Conservation (phyloP, 2,797 vertebrate species). For the Liparis tanakae region DNA sequence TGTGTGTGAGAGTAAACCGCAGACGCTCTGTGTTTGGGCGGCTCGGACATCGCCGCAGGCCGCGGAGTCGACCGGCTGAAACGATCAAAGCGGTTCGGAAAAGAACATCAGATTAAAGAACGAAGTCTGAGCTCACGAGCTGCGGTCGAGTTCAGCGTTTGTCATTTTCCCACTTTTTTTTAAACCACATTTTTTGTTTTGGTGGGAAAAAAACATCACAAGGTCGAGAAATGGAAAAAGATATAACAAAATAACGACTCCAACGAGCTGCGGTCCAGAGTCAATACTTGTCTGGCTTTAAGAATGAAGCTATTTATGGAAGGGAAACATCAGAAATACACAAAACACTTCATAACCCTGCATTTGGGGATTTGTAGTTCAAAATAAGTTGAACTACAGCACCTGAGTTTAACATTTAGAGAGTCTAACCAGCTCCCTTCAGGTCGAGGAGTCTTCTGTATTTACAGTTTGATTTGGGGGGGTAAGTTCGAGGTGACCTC, state of each 20-base stretch:
- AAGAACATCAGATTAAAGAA: conserved; percentile 22
- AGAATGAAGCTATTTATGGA: not conserved
- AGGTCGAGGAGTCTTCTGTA: not conserved
- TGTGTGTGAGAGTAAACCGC: conserved; percentile 13
- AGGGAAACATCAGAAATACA: not conserved
- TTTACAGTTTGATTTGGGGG: not conserved
- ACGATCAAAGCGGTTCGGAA: not conserved
- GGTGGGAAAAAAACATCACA: not conserved
- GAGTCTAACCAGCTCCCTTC: no score
- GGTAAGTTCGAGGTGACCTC: not conserved
- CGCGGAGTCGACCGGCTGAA: no score
- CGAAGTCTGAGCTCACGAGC: not conserved
- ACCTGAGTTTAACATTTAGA: not conserved
- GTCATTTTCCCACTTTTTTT: not conserved
- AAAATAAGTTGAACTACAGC: not conserved
- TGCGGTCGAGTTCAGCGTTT: not conserved
- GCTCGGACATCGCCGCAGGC: not conserved
- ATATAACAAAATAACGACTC: not conserved
- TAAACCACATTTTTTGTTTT: not conserved
- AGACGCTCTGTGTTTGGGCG: not conserved
- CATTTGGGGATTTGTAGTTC: not conserved
- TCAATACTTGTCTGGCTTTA: not conserved
- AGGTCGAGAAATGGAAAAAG: not conserved
- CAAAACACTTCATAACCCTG: not conserved
- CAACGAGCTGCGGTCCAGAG: no score